These are phyloP conservation scores for Siniperca scherzeri DNA, from an alignment of 2,797 vertebrate genomes.

Conservation along the genomic window DNA sequence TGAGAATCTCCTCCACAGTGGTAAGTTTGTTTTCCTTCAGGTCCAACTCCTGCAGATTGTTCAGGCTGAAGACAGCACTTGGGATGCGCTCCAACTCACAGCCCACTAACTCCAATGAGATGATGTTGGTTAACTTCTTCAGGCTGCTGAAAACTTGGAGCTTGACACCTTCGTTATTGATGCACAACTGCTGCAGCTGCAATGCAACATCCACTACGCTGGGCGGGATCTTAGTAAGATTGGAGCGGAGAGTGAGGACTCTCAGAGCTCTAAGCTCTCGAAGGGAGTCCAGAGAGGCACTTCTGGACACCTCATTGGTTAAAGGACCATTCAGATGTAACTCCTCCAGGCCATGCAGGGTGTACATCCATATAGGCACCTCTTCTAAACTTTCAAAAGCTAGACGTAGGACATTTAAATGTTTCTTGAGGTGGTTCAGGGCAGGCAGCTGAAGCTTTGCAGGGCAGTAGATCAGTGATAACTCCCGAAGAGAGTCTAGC, in stretches of 20 bases:
- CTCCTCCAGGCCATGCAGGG: constrained; percentile 88
- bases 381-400: constrained; percentile 87
- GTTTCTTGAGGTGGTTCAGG: constrained; percentile 86
- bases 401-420: constrained; percentile 88
- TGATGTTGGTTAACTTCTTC: constrained; percentile 88
- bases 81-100: constrained; percentile 92
- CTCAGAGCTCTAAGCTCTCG: constrained; percentile 89
- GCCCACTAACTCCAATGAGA: constrained; percentile 88
- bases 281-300: constrained; percentile 86
- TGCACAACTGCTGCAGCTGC: constrained; percentile 86
- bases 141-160: constrained; percentile 89
- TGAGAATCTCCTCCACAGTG: constrained; percentile 93
- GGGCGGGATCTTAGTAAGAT: constrained; percentile 89
- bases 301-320: constrained; percentile 84
- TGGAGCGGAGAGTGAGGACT: constrained; percentile 85
- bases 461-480: constrained; percentile 87
- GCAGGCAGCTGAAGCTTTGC: constrained; percentile 88
- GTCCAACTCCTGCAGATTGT: constrained; percentile 90
- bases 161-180: constrained; percentile 88
- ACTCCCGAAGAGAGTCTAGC: constrained; percentile 87
- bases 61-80: constrained; percentile 91
- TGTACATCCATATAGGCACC: constrained; percentile 91
- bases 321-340: constrained; percentile 89
- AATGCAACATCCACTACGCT: constrained; percentile 84
- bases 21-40: constrained; percentile 90